phyloP scores from a whole-genome alignment of 1,140 invertebrate genomes.

The Drosophila nigrodunni region DNA sequence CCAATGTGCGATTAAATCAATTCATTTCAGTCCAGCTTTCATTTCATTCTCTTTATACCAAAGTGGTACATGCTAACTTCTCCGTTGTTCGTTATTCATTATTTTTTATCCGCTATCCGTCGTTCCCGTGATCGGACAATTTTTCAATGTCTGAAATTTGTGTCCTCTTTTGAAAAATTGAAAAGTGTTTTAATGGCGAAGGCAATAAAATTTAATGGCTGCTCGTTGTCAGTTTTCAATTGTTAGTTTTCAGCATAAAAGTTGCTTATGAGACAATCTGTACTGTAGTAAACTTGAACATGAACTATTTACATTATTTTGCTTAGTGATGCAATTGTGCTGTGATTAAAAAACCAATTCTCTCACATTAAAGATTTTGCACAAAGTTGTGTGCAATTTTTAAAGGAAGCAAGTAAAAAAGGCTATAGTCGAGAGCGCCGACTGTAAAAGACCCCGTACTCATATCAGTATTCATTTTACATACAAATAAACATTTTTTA shows the following conservation, averaged over 20 bases:
- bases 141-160: conserved; percentile 78
- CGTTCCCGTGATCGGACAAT: conserved; percentile 61
- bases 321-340: neutral
- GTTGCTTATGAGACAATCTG: conserved; percentile 25
- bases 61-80: neutral
- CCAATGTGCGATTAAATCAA: conserved; percentile 20
- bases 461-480: too few relatives aligned
- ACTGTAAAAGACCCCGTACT: too few relatives aligned
- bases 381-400: neutral
- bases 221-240: conserved; percentile 60
- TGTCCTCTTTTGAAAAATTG: conserved; percentile 72
- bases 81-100: neutral
- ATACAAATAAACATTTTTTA: too few relatives aligned
- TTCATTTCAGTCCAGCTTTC: conserved; percentile 16
- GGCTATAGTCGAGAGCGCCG: too few relatives aligned
- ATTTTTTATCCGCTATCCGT: conserved; percentile 12
- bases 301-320: conserved; percentile 20
- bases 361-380: neutral
- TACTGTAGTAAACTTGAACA: conserved; percentile 56
- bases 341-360: neutral
- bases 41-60: neutral
- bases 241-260: conserved; percentile 42
- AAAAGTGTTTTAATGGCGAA: conserved; percentile 77
- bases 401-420: too few relatives aligned
- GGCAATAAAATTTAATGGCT: conserved; percentile 78